phyloP scores from a whole-genome alignment of 2,888 invertebrate genomes.

The Blastobasis adustella region DNA sequence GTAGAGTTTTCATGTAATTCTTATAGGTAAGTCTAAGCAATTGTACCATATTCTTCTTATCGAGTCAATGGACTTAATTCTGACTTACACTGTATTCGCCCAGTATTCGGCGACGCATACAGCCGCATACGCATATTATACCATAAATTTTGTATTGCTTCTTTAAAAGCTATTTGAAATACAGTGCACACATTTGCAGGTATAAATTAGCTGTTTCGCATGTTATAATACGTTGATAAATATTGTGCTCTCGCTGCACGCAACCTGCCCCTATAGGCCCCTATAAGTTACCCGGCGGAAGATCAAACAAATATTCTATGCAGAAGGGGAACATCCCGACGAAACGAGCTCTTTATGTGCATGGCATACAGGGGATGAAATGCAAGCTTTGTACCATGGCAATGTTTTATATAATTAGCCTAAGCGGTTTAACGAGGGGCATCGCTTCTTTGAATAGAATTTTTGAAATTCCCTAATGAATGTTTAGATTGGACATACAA shows the following conservation, averaged over 20 bases:
- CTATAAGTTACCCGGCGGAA: conserved; percentile 28
- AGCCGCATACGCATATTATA: too few relatives aligned
- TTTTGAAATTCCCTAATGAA: conserved; percentile 60
- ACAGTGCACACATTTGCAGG: too few relatives aligned
- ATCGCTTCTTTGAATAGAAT: conserved; percentile 37
- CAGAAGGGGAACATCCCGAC: conserved; percentile 49
- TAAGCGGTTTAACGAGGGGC: conserved; percentile 64
- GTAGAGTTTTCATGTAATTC: too few relatives aligned
- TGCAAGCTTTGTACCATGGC: conserved; percentile 42
- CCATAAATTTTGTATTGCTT: too few relatives aligned
- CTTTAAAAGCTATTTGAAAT: too few relatives aligned
- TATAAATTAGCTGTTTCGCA: too few relatives aligned
- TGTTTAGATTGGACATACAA: conserved; percentile 67
- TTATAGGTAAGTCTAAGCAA: too few relatives aligned
- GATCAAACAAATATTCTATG: conserved; percentile 67
- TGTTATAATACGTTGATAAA: not conserved
- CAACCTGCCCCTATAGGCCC: conserved; percentile 28
- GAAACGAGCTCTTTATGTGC: conserved; percentile 55
- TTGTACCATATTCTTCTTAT: too few relatives aligned
- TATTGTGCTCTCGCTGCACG: conserved; percentile 20
- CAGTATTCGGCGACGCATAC: too few relatives aligned
- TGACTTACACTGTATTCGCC: too few relatives aligned
- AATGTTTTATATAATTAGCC: conserved; percentile 70
- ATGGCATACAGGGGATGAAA: conserved; percentile 42
- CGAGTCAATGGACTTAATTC: too few relatives aligned